phyloP scores from a whole-genome alignment of 2,797 vertebrate genomes.

The Denticeps clupeoides region DNA sequence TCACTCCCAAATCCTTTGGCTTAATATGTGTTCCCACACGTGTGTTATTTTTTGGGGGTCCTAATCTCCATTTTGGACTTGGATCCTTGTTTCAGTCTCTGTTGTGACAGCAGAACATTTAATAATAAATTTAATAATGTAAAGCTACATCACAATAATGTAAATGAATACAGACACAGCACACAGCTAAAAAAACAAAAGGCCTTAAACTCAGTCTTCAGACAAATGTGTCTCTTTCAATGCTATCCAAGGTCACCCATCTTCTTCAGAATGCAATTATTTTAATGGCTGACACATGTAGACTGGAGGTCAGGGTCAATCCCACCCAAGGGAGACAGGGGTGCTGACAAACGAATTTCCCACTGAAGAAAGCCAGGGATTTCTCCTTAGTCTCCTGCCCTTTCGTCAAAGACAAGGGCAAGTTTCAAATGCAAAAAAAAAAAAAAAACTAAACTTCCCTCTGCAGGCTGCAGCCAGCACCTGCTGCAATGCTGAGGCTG shows the following conservation, averaged over 20 bases:
- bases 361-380: neutral
- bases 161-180: too few relatives aligned
- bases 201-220: too few relatives aligned
- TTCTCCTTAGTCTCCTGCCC: constrained; percentile 22
- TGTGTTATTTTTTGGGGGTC: too few relatives aligned
- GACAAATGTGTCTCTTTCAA: too few relatives aligned
- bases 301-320: constrained; percentile 28
- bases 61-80: too few relatives aligned
- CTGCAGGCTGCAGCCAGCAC: constrained; percentile 26
- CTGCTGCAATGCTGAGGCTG: constrained; percentile 44
- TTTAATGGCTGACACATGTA: constrained; percentile 33
- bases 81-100: too few relatives aligned
- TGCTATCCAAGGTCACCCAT: too few relatives aligned
- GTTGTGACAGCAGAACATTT: too few relatives aligned
- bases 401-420: constrained; percentile 29
- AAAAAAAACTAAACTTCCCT: neutral
- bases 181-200: neutral
- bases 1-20: too few relatives aligned
- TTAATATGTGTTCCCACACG: too few relatives aligned
- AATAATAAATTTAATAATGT: too few relatives aligned
- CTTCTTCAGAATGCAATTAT: constrained; percentile 27
- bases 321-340: constrained; percentile 13
- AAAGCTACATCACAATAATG: too few relatives aligned
- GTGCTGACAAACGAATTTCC: constrained; percentile 39
- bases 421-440: constrained; percentile 35